Base-by-base conservation (phyloP, 2,113 vertebrate species). In the Tauraco erythrolophus region DNA sequence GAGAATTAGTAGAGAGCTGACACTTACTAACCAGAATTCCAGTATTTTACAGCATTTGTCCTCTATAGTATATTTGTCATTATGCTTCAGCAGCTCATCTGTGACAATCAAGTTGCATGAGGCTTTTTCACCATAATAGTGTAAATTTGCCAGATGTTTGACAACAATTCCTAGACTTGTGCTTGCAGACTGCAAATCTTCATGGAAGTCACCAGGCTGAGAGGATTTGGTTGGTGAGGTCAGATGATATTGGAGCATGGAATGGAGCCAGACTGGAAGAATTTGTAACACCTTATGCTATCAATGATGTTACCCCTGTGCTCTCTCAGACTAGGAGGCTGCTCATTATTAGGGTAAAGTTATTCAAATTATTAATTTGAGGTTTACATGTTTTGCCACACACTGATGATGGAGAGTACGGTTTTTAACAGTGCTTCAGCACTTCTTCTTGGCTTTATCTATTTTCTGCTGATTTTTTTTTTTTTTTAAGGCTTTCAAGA, bases 401-500 rank as follows among this genome's bases (percentile, higher is more conserved):
- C 69, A 84, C 27, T 83, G 81, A 80, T 85, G 97, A 90, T 45
- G 11, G 72, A 82, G 11, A 72, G 56, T 74, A 80, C 74, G 85
- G 87, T 91, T 74, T 74, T 82, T 87, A 96, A 71, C 94, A 90
- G 24, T 83, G 37, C 88, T 96, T 96, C 92, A 93, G 87, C 87
- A 97, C 94, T 95, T 97, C 84, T n/a, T 84, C 50, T 94, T 70
- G 88, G 85, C 76, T 57, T 97, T 92, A 93, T 97, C 88, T 92
- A 93, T 97, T 87, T 97, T 94, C 43, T 60, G 31, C 5, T 48
- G 14, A n/a, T 1, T 30, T 41, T 82, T 94, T 84, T 92, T 39
- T 80, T 62, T 88, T 39, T 85, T 35, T 71, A 65, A 83, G 84
- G 92, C 80, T 98, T 98, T 98, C 92, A 97, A 97, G 96, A 97